Conservation (phyloP, 2,888 invertebrate genomes). For the Crioceris asparagi region DNA sequence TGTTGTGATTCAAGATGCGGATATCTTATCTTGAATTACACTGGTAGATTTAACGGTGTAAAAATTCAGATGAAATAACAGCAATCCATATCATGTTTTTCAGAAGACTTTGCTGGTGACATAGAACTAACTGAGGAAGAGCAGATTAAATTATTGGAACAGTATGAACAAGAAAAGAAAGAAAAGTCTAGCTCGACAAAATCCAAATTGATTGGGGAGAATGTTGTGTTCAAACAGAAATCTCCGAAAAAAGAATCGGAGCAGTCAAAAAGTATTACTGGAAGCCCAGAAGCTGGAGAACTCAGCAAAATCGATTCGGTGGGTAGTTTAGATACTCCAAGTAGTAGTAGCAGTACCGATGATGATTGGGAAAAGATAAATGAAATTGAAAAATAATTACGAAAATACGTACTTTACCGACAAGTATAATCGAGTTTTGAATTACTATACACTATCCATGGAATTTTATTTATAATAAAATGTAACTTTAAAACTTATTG, state of each 20-base stretch:
- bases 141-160: conserved; percentile 53
- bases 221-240: conserved; percentile 21
- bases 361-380: conserved; percentile 40
- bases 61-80: neutral
- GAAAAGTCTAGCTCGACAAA: conserved; percentile 18
- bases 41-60: no score
- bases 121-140: conserved; percentile 61
- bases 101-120: conserved; percentile 54
- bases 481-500: no score
- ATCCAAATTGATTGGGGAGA: conserved; percentile 20
- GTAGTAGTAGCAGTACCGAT: conserved; percentile 35
- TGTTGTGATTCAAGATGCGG: no score
- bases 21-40: no score
- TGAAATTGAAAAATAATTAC: conserved; percentile 27
- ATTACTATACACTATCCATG: no score
- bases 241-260: conserved; percentile 16
- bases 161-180: conserved; percentile 53
- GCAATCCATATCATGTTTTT: conserved; percentile 20
- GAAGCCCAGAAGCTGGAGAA: conserved; percentile 19
- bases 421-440: no score
- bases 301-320: conserved; percentile 27
- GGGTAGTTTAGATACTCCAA: conserved; percentile 27
- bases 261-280: conserved; percentile 12
- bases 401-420: conserved; percentile 3
- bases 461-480: no score